A percentile compares a stretch with the other conserved stretches of the same genome.
phyloP scores from a whole-genome alignment of 2,113 vertebrate species.

The Zosterops lateralis region DNA sequence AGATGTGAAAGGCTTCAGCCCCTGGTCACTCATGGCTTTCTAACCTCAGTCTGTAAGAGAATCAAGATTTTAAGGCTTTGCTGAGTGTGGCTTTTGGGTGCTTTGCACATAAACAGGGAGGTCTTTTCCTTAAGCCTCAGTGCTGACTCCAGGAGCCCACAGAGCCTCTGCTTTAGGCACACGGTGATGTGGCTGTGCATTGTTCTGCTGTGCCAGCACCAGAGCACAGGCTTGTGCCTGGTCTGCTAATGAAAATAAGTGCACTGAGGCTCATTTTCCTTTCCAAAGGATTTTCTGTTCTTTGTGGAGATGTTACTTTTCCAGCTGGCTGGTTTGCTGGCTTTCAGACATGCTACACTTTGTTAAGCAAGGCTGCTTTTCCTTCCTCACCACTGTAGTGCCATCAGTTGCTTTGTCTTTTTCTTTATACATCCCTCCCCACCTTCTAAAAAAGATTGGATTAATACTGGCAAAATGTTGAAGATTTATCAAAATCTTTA shows the following conservation, averaged over 20 bases:
- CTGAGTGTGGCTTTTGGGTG: neutral
- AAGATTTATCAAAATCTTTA: neutral
- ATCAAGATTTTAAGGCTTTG: neutral
- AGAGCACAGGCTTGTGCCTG: neutral
- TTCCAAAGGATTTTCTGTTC: neutral
- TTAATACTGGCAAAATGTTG: neutral
- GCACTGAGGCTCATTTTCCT: neutral
- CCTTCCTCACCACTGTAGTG: neutral
- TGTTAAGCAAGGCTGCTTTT: neutral
- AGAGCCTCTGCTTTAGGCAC: neutral
- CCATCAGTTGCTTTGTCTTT: neutral
- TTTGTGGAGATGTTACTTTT: neutral
- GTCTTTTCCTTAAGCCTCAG: neutral
- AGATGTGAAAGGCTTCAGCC: neutral
- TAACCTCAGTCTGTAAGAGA: neutral
- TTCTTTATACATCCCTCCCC: neutral
- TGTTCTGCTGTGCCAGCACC: neutral
- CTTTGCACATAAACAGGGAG: neutral
- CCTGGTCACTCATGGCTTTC: rapidly evolving
- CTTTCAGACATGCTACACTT: neutral
- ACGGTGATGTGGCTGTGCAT: rapidly evolving
- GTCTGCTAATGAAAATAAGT: neutral
- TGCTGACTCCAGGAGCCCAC: neutral
- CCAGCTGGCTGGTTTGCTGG: neutral
- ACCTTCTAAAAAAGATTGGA: neutral